phyloP scores from a whole-genome alignment of 2,888 invertebrate species.

The Tachina lurida region DNA sequence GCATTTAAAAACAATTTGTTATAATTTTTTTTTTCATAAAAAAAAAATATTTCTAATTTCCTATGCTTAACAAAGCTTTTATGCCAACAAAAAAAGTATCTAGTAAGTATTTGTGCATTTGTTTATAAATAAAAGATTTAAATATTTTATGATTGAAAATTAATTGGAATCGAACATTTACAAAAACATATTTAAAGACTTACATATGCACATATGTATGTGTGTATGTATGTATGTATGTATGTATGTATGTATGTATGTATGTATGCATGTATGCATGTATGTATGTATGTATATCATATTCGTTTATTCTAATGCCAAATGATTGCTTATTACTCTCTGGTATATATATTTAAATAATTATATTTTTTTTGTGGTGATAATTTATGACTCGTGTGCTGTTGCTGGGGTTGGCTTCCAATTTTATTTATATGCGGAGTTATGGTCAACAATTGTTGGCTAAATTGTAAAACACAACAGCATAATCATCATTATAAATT shows the following conservation, averaged over 20 bases:
- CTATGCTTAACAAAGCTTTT: slow-evolving; percentile 14
- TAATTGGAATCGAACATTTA: slow-evolving; percentile 53
- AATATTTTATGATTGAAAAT: slow-evolving; percentile 71
- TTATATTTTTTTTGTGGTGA: slow-evolving; percentile 36
- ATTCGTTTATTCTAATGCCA: neutral
- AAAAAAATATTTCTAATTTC: slow-evolving; percentile 54
- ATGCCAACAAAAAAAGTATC: neutral
- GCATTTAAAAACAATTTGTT: slow-evolving; percentile 3
- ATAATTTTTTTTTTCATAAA: slow-evolving; percentile 1
- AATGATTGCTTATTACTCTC: slow-evolving; percentile 28
- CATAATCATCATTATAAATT: slow-evolving; percentile 65
- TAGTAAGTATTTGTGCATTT: slow-evolving; percentile 35
- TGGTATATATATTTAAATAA: slow-evolving; percentile 50
- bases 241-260: too few relatives aligned
- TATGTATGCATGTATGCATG: too few relatives aligned
- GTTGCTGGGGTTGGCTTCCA: slow-evolving; percentile 44
- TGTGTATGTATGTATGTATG: too few relatives aligned
- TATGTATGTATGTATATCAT: neutral
- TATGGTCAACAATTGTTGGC: slow-evolving; percentile 64
- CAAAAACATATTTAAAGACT: neutral
- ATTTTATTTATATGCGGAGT: slow-evolving; percentile 42
- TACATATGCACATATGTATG: neutral
- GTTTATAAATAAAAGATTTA: slow-evolving; percentile 52
- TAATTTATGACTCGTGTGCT: slow-evolving; percentile 59
- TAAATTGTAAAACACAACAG: slow-evolving; percentile 55